Percentiles rank a stretch among this genome's conserved stretches.
phyloP scores from a whole-genome alignment of 2,113 vertebrate genomes.

The Apodemus sylvaticus region DNA sequence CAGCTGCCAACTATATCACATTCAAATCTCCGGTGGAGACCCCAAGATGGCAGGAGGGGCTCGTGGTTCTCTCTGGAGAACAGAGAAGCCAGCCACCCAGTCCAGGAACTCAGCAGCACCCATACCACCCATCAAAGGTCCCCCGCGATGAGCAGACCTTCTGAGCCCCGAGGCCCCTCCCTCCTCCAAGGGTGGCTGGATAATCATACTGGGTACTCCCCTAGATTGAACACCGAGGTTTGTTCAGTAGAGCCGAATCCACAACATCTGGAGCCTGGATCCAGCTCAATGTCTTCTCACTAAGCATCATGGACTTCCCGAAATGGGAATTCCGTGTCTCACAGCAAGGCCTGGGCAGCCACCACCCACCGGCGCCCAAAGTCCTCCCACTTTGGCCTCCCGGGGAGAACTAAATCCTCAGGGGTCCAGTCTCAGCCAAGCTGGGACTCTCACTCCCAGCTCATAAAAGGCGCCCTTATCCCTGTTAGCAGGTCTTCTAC shows the following conservation, averaged over 20 bases:
- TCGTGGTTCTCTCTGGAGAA: too few relatives aligned
- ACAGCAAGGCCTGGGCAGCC: neutral
- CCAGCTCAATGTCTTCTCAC: neutral
- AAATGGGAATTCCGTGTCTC: neutral
- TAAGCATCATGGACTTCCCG: too few relatives aligned
- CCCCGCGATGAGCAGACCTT: fast-evolving
- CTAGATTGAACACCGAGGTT: neutral
- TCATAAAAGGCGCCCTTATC: neutral
- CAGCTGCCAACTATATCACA: neutral
- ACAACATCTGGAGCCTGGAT: neutral
- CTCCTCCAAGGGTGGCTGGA: neutral
- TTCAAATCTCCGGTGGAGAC: neutral
- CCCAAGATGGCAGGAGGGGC: too few relatives aligned
- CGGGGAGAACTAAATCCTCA: neutral
- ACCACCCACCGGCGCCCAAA: fast-evolving
- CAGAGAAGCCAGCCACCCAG: fast-evolving
- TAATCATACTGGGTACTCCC: fast-evolving
- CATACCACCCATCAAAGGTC: neutral
- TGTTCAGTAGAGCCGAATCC: too few relatives aligned
- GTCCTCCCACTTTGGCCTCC: neutral
- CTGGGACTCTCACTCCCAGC: neutral
- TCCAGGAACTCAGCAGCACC: neutral
- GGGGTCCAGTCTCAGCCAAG: neutral
- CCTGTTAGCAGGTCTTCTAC: neutral
- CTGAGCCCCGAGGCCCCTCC: neutral